Evolutionary conservation across 2,888 invertebrate species (phyloP).

Genomic region (Pachycephus smyrnensis): DNA sequence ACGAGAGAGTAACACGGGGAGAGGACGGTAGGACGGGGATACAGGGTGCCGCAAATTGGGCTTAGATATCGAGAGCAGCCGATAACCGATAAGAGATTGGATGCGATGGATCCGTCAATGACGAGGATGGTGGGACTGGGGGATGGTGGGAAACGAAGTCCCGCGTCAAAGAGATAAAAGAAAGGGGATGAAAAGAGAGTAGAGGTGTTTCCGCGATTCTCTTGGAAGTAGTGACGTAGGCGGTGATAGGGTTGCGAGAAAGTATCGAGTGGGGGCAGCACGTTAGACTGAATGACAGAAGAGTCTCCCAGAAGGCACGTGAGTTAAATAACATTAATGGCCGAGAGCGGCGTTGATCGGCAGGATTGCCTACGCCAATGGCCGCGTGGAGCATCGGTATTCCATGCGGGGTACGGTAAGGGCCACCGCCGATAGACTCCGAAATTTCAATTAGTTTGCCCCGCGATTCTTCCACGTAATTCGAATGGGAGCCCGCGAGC

Average conservation of each 20-base stretch:
- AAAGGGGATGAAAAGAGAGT: slow-evolving; percentile 15
- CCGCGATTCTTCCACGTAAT: slow-evolving; percentile 60
- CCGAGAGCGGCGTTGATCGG: slow-evolving; percentile 23
- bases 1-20: slow-evolving; percentile 14
- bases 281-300: background rate
- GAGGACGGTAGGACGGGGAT: slow-evolving; percentile 19
- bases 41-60: background rate
- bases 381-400: slow-evolving; percentile 52
- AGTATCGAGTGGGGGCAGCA: background rate
- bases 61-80: background rate
- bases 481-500: slow-evolving; percentile 53
- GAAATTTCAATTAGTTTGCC: slow-evolving; percentile 56
- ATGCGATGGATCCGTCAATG: background rate
- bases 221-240: background rate
- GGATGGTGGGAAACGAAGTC: background rate
- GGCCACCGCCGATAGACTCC: slow-evolving; percentile 36
- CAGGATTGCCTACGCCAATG: slow-evolving; percentile 27
- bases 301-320: background rate
- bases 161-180: slow-evolving; percentile 13
- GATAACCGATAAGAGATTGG: background rate
- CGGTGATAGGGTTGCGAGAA: slow-evolving; percentile 2
- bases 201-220: background rate
- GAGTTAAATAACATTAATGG: background rate
- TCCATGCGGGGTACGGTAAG: slow-evolving; percentile 39
- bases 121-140: background rate